These are phyloP conservation scores for Drosophila nr. medialis DNA, from an alignment of 2,888 invertebrate genomes.

Conservation along the genomic window DNA sequence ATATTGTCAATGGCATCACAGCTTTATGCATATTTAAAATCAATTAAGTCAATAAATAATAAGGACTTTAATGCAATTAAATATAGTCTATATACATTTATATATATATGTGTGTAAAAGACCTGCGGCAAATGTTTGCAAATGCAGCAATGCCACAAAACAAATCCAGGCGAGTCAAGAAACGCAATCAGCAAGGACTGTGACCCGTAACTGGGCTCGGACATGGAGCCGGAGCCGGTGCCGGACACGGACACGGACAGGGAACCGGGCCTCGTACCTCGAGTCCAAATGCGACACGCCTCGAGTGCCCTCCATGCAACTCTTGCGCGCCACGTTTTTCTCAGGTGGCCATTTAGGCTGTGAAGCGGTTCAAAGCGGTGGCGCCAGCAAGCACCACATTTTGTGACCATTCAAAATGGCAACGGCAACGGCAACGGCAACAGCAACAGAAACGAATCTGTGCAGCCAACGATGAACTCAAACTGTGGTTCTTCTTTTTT, in stretches of 20 bases:
- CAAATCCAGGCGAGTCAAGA: constrained; percentile 17
- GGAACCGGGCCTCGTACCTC: background rate
- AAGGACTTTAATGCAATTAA: constrained; percentile 79
- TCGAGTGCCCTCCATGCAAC: constrained; percentile 55
- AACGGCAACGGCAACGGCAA: constrained; percentile 30
- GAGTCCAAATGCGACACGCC: constrained; percentile 56
- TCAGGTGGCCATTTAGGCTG: constrained; percentile 45
- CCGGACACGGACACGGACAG: background rate
- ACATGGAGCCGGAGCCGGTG: background rate
- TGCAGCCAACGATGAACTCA: constrained; percentile 46
- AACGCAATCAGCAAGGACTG: constrained; percentile 18
- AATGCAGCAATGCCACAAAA: constrained; percentile 30
- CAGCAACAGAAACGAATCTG: constrained; percentile 41
- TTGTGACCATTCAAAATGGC: constrained; percentile 30
- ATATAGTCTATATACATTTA: constrained; percentile 49
- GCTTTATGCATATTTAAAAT: constrained; percentile 84
- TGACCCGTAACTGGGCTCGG: background rate
- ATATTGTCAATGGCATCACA: constrained; percentile 69
- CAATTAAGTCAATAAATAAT: constrained; percentile 83
- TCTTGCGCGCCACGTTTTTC: constrained; percentile 43
- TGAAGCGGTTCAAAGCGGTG: constrained; percentile 13
- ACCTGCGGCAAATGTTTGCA: constrained; percentile 36
- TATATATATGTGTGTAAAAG: constrained; percentile 29
- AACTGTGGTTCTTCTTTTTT: constrained; percentile 24
- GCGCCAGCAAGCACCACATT: constrained; percentile 12